Evolutionary conservation across 2,888 invertebrate species (phyloP).

Genomic region (Campoletis raptor): DNA sequence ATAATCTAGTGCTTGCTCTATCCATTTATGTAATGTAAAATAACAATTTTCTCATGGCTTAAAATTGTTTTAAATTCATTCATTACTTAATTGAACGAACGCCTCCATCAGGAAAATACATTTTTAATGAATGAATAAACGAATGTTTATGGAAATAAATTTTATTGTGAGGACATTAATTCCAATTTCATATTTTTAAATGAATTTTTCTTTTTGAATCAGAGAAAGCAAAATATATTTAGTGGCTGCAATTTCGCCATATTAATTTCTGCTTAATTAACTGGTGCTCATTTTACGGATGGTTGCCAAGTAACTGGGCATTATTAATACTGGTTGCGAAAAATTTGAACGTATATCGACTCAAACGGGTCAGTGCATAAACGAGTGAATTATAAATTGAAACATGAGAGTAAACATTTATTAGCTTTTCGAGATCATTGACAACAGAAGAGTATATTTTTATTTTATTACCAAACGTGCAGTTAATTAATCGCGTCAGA

Average conservation of each 20-base stretch:
- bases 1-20: not conserved
- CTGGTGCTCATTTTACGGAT: constrained; percentile 12
- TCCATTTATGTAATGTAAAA: constrained; percentile 11
- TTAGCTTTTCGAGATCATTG: not conserved
- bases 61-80: not conserved
- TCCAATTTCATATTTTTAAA: too few relatives aligned
- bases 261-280: constrained; percentile 20
- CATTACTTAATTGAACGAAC: not conserved
- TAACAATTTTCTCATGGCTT: not conserved
- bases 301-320: not conserved
- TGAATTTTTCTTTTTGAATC: not conserved
- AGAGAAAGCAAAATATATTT: constrained; percentile 9
- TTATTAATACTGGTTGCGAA: not conserved
- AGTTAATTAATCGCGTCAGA: not conserved
- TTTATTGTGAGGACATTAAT: not conserved
- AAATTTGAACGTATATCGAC: not conserved
- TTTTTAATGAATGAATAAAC: not conserved
- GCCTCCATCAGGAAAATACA: not conserved
- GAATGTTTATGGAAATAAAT: not conserved
- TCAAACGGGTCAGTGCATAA: not conserved
- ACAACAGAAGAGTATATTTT: not conserved
- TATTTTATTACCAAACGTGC: not conserved
- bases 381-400: not conserved
- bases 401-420: not conserved
- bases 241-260: constrained; percentile 5